Conservation (phyloP, 2,113 vertebrate genomes). For the Gymnorhina tibicen region DNA sequence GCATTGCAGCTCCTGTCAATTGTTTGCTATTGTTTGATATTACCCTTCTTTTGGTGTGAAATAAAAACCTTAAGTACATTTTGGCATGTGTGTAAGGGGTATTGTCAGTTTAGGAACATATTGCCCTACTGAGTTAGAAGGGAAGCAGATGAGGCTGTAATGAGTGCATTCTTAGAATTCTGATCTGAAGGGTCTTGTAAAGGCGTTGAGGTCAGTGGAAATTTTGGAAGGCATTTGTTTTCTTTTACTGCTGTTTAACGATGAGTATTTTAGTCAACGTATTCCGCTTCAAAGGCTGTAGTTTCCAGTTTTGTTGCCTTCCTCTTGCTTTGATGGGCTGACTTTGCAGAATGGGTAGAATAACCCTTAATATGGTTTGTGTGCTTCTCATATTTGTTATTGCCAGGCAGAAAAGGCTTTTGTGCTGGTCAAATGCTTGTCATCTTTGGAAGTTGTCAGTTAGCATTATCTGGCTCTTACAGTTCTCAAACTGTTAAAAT, state of each 20-base stretch:
- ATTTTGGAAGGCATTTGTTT: neutral
- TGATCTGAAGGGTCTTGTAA: neutral
- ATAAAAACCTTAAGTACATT: neutral
- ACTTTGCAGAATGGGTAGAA: neutral
- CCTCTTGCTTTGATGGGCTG: neutral
- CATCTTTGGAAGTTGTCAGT: neutral
- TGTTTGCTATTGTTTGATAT: neutral
- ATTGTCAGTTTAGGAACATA: neutral
- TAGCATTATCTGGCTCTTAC: neutral
- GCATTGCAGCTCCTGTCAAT: neutral
- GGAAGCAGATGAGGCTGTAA: neutral
- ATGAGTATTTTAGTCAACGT: neutral
- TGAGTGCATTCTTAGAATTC: neutral
- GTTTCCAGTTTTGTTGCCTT: neutral
- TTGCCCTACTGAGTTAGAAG: neutral
- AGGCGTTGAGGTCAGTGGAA: neutral
- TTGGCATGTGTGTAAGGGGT: neutral
- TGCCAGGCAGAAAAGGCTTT: no score
- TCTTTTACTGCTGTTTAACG: neutral
- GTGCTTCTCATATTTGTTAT: neutral
- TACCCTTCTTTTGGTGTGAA: neutral
- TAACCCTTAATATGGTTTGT: neutral
- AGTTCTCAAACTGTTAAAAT: neutral
- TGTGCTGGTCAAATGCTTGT: no score
- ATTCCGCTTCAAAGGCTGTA: neutral